Conservation (phyloP, 2,797 vertebrate genomes). For the Xenops minutus region DNA sequence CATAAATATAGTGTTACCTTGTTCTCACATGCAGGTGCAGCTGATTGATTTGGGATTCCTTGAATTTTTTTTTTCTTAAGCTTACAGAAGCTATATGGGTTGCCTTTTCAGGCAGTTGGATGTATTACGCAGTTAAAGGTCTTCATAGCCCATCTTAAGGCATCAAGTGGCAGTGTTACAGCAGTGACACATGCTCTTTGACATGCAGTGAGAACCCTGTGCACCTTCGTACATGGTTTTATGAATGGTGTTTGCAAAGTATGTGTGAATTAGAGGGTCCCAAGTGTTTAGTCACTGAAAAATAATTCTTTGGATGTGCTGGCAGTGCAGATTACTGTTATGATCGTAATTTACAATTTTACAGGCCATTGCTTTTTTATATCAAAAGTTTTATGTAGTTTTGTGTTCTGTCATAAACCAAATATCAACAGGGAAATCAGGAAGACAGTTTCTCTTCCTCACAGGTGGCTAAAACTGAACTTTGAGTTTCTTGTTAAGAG, state of each 20-base stretch:
- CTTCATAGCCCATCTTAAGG: fast-evolving
- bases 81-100: background rate
- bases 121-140: background rate
- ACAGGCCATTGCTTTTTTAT: background rate
- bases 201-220: background rate
- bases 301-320: background rate
- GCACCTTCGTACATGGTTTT: background rate
- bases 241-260: fast-evolving
- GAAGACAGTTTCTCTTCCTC: background rate
- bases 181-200: background rate
- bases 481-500: background rate
- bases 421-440: background rate
- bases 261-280: background rate
- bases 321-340: background rate
- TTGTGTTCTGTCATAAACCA: background rate
- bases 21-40: background rate
- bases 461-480: background rate
- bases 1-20: background rate
- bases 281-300: background rate
- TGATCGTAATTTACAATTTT: background rate
- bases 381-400: background rate
- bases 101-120: background rate
- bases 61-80: background rate
- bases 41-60: background rate
- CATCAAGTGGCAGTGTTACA: background rate